phyloP scores from a whole-genome alignment of 2,888 invertebrate genomes.

The Spilosoma lubricipeda region DNA sequence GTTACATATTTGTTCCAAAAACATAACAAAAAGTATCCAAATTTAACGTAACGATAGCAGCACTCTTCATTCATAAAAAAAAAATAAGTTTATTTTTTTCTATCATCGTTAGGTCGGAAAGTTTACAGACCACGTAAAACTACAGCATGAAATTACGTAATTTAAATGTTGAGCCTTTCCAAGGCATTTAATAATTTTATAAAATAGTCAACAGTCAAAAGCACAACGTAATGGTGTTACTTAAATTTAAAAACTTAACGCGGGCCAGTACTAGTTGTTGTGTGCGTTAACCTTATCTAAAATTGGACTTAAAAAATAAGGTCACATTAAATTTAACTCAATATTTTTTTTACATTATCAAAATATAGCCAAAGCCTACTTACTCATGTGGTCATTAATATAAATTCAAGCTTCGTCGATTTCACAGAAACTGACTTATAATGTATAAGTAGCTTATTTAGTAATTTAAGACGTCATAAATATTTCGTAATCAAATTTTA shows the following conservation, averaged over 20 bases:
- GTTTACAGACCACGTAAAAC: not conserved
- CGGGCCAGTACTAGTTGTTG: not conserved
- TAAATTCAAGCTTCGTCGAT: not conserved
- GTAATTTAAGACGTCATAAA: not conserved
- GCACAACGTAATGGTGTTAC: not conserved
- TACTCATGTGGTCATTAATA: not conserved
- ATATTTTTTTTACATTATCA: not conserved
- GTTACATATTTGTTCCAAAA: no score
- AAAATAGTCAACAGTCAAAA: not conserved
- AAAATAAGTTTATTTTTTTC: no score
- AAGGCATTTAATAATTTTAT: not conserved
- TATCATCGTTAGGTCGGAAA: no score
- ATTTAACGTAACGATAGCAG: no score
- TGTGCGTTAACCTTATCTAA: conserved; percentile 1
- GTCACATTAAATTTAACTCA: not conserved
- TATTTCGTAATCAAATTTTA: not conserved
- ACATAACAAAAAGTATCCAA: no score
- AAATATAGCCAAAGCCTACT: not conserved
- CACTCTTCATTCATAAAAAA: no score
- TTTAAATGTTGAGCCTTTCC: no score
- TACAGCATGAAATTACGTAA: not conserved
- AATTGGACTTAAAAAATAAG: not conserved
- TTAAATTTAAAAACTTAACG: not conserved
- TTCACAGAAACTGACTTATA: not conserved
- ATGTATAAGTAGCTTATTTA: not conserved